Percentiles rank a stretch among this genome's conserved stretches.
These are phyloP conservation scores for Symphodus melops DNA, from an alignment of 2,113 vertebrate genomes.

Conservation along the genomic window DNA sequence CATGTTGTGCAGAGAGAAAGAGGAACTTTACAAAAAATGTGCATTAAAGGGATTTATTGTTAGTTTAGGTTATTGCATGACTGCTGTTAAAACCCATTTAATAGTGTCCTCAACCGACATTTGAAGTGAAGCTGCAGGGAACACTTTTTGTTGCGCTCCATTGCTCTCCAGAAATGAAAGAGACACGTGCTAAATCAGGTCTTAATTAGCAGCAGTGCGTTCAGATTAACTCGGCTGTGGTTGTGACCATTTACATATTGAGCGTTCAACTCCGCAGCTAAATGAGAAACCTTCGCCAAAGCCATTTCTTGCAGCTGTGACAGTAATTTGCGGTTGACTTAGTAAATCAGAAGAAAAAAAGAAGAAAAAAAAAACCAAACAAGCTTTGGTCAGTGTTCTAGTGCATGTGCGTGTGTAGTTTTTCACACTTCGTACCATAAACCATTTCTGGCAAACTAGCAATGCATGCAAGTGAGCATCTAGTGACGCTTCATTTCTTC, in stretches of 20 bases:
- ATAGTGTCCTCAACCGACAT: constrained; percentile 19
- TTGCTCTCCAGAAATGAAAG: constrained; percentile 3
- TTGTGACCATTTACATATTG: constrained; percentile 10
- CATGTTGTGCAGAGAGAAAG: not conserved
- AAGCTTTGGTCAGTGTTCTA: constrained; percentile 34
- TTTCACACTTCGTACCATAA: constrained; percentile 18
- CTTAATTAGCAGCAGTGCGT: constrained; percentile 21
- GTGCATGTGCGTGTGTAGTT: constrained; percentile 11
- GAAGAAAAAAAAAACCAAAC: not conserved
- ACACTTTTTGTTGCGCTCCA: constrained; percentile 5
- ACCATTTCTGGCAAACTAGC: constrained; percentile 27
- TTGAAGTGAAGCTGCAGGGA: constrained; percentile 9
- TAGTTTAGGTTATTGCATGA: constrained; percentile 3
- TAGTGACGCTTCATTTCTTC: constrained; percentile 43
- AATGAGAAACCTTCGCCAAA: constrained; percentile 25
- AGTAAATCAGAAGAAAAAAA: constrained; percentile 14
- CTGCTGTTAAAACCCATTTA: constrained; percentile 14
- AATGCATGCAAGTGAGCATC: constrained; percentile 40
- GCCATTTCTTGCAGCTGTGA: constrained; percentile 3
- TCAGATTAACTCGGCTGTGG: constrained; percentile 14
- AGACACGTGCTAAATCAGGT: constrained; percentile 15
- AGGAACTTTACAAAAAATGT: constrained; percentile 1
- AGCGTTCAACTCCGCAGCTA: constrained; percentile 13
- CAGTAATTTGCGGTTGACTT: constrained; percentile 22
- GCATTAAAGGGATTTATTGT: constrained; percentile 28